These are phyloP conservation scores for Callaeas wilsoni DNA, from an alignment of 2,113 vertebrate species.

Conservation along the genomic window DNA sequence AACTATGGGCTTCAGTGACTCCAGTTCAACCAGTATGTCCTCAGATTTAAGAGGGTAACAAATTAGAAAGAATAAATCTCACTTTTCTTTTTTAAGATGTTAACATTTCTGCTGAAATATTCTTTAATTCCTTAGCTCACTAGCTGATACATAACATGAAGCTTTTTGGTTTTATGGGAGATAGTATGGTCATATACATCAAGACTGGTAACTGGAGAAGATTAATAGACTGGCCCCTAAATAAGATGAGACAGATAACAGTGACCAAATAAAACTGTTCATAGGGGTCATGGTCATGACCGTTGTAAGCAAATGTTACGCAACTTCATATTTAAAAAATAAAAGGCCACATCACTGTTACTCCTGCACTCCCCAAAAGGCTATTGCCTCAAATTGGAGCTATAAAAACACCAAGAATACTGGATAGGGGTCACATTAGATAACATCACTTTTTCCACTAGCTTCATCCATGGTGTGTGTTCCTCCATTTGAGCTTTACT, in stretches of 20 bases:
- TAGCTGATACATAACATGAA: background rate
- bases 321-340: background rate
- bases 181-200: background rate
- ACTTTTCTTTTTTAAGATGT: background rate
- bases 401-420: background rate
- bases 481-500: background rate
- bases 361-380: background rate
- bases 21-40: background rate
- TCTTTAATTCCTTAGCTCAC: background rate
- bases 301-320: background rate
- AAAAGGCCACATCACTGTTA: background rate
- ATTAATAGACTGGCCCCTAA: background rate
- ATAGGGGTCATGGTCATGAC: background rate
- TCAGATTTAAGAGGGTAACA: background rate
- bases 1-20: background rate
- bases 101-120: background rate
- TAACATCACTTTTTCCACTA: background rate
- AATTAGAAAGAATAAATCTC: background rate
- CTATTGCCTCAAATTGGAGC: background rate
- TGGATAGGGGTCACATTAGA: background rate
- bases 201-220: background rate
- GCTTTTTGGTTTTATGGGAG: background rate
- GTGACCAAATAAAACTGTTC: background rate
- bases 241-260: background rate
- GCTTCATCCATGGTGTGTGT: background rate